phyloP scores from a whole-genome alignment of 2,888 invertebrate species.

The Ecdyonurus torrentis region DNA sequence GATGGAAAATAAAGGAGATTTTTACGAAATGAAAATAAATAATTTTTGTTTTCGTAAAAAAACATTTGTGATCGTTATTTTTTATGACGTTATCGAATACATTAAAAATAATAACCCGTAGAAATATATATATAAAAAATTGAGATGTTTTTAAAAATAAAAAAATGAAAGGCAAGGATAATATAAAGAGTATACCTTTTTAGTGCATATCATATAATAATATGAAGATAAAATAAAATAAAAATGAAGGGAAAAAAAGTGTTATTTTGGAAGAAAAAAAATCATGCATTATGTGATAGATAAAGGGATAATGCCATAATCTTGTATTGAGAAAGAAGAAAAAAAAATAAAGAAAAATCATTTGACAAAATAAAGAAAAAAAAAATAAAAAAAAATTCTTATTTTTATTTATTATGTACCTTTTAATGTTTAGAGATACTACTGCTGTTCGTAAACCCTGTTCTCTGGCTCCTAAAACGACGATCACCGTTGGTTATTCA shows the following conservation, averaged over 20 bases:
- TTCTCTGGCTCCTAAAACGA: no score
- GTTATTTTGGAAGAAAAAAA: neutral
- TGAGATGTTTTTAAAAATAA: neutral
- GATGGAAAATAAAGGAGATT: no score
- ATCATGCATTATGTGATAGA: slow-evolving; percentile 1
- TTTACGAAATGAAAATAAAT: no score
- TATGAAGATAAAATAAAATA: neutral
- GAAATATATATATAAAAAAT: neutral
- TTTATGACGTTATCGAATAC: no score
- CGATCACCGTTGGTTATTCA: no score
- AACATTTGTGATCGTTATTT: no score
- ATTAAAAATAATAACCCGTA: no score
- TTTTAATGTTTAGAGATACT: no score
- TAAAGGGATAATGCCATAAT: neutral
- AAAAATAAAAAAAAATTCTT: no score
- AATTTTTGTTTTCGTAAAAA: no score
- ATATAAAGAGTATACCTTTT: neutral
- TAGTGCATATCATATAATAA: neutral
- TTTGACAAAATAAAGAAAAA: neutral
- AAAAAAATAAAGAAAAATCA: neutral
- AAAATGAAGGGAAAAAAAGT: neutral
- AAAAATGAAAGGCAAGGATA: neutral
- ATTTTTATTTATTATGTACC: no score
- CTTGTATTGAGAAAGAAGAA: neutral
- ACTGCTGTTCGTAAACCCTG: no score